Evolutionary conservation across 2,888 invertebrate genomes (phyloP).

Genomic region (Aleiodes alternator): DNA sequence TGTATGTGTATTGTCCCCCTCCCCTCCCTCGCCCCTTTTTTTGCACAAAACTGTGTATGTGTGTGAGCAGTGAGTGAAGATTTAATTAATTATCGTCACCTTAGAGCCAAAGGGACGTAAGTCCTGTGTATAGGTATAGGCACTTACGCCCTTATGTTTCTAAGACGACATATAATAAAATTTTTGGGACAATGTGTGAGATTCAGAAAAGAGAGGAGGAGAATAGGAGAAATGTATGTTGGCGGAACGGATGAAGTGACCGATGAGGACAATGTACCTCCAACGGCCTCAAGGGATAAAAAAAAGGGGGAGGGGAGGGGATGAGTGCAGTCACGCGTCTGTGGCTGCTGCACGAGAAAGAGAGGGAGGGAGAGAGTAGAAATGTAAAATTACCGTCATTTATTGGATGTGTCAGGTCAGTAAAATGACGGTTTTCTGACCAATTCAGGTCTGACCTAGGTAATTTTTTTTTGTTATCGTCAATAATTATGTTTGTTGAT

Average conservation of each 20-base stretch:
- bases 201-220: neutral
- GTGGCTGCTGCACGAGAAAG: conserved; percentile 12
- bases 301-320: conserved; percentile 30
- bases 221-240: neutral
- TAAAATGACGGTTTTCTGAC: too few relatives aligned
- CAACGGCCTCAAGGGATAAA: conserved; percentile 23
- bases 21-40: neutral
- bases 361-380: conserved; percentile 17
- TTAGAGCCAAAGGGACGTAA: too few relatives aligned
- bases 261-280: conserved; percentile 32
- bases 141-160: too few relatives aligned
- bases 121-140: too few relatives aligned
- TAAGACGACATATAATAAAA: too few relatives aligned
- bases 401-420: too few relatives aligned
- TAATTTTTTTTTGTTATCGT: too few relatives aligned
- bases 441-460: too few relatives aligned
- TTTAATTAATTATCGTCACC: neutral
- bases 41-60: neutral
- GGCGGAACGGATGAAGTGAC: conserved; percentile 22
- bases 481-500: too few relatives aligned
- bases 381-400: neutral
- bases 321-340: conserved; percentile 29
- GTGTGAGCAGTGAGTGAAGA: neutral
- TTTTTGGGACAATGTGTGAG: neutral
- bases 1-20: neutral